Base-by-base conservation (phyloP, 2,113 vertebrate genomes). In the Vanacampus margaritifer region DNA sequence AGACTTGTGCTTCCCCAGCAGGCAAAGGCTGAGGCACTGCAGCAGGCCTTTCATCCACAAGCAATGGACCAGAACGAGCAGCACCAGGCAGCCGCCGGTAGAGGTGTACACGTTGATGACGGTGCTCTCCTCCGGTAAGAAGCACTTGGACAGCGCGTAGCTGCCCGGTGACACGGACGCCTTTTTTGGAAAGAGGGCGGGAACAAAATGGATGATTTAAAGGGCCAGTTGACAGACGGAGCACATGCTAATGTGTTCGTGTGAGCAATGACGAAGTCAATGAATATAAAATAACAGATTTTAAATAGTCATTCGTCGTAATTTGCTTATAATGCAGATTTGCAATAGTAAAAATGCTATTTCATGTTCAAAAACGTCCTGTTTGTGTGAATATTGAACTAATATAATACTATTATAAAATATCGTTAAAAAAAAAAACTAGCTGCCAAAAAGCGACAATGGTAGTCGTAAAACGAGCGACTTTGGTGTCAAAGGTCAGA, bases 81-180 rank as follows among this genome's bases (percentile, higher is more conserved):
- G 62, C 50, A 87, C 62, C 21, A 95, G 84, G 78, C 90, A 68
- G 64, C 80, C 89, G 0, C 87, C 92, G 9, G 91, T 91, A 21
- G 84, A 88, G 46, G 91, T 90, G 89, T 98, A 97, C 0, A 88
- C 82, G 37, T 85, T 56, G 81, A 94, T 90, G 69, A 97, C 92
- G 2, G 88, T 94, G 88, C 92, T 90, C 91, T 98, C 96, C 8
- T 80, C 75, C 0, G 96, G 96, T 72, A 98, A 92, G 88, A 93
- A 93, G 84, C 96, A 98, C 87, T 98, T 97, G 73, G 88, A 91
- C 64, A 96, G 92, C 41, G 90, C 74, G 56, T 92, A 92, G 28
- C 92, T 88, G 57, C 75, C 63, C 11, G 94, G 65, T 0, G 94
- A 94, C 78, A 98, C 72, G 28, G 92, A 93, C 41, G 92, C 94